These are phyloP conservation scores for Erynnis tages DNA, from an alignment of 2,888 invertebrate species.

Conservation along the genomic window DNA sequence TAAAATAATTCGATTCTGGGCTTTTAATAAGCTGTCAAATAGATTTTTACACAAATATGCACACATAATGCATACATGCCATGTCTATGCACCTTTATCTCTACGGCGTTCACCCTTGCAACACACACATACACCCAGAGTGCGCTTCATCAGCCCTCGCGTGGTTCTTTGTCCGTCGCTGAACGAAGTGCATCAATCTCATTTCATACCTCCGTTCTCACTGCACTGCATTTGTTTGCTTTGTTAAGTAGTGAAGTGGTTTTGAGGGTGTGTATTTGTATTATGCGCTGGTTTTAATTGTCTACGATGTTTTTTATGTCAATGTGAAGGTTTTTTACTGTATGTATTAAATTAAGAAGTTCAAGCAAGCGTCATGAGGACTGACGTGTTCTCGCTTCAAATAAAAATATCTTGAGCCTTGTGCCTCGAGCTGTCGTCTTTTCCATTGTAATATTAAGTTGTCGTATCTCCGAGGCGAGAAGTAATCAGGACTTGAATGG, in stretches of 20 bases:
- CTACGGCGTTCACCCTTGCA: background rate
- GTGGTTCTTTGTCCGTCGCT: slow-evolving; percentile 24
- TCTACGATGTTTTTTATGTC: no score
- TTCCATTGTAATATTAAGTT: slow-evolving; percentile 15
- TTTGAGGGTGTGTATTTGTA: background rate
- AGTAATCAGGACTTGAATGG: slow-evolving; percentile 8
- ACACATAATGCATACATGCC: no score
- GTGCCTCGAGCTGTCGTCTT: no score
- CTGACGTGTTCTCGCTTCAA: no score
- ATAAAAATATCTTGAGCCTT: no score
- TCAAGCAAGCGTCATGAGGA: no score
- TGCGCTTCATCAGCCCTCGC: slow-evolving; percentile 27
- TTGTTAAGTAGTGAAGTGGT: background rate
- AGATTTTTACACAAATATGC: no score
- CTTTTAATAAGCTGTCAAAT: no score
- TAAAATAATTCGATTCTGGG: no score
- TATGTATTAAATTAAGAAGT: no score
- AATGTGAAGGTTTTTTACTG: no score
- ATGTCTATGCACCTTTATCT: background rate
- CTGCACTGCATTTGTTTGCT: background rate
- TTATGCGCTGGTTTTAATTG: background rate
- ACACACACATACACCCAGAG: background rate
- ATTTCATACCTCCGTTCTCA: slow-evolving; percentile 24
- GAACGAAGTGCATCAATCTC: slow-evolving; percentile 33
- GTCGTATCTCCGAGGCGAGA: background rate